A percentile compares a stretch with the other conserved stretches of the same genome.
Conservation (phyloP, 2,888 invertebrate species). For the Euplagia quadripunctaria region DNA sequence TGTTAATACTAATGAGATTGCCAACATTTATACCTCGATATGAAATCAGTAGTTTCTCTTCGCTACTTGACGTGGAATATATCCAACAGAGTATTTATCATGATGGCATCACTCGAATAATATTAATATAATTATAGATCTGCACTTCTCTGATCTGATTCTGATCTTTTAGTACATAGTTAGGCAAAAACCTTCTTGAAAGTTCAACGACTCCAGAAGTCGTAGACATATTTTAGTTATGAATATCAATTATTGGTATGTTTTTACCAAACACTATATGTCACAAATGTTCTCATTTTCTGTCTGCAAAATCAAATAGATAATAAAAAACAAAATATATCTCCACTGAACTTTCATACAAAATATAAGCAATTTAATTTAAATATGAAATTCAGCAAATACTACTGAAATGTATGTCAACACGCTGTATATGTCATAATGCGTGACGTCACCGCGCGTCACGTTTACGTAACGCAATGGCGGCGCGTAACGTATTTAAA, state of each 20-base stretch:
- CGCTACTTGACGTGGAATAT: too few relatives aligned
- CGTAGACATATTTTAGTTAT: neutral
- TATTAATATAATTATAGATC: too few relatives aligned
- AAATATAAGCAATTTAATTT: slow-evolving; percentile 8
- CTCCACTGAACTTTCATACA: neutral
- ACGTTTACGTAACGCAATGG: slow-evolving; percentile 72
- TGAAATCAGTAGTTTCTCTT: too few relatives aligned
- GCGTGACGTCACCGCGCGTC: slow-evolving; percentile 76
- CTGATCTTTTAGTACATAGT: too few relatives aligned
- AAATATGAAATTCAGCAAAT: slow-evolving; percentile 5
- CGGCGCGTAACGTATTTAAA: slow-evolving; percentile 51
- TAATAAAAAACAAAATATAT: slow-evolving; percentile 9
- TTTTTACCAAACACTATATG: neutral
- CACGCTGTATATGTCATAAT: slow-evolving; percentile 43
- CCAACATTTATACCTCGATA: too few relatives aligned
- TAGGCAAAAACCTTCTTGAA: neutral
- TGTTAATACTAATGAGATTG: too few relatives aligned
- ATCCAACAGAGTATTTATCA: too few relatives aligned
- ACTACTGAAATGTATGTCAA: slow-evolving; percentile 33
- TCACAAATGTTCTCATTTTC: slow-evolving; percentile 9
- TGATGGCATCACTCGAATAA: too few relatives aligned
- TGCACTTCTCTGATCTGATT: too few relatives aligned
- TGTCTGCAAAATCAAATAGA: neutral
- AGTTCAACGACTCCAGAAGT: neutral
- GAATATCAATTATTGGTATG: neutral